Evolutionary conservation across 2,113 vertebrate genomes (phyloP), one percentile per base, ranked within the genome.

Genomic region (Leptobrachium ailaonicum): DNA sequence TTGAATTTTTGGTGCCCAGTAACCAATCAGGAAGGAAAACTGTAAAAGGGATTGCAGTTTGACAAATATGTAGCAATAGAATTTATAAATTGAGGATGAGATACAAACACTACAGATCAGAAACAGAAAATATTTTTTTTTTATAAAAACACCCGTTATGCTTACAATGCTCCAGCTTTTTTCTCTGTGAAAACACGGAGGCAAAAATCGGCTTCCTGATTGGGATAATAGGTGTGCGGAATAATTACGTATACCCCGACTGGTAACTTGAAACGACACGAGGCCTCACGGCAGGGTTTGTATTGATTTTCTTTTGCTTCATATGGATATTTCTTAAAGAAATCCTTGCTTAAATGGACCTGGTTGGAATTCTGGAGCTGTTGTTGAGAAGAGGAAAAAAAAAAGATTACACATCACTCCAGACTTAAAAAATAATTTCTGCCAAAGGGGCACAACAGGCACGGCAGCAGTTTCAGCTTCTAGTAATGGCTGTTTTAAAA

Each of bases 171-270:
- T 75, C 91, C 87, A 0, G 77, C 73, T 75, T 90, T 85, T 77
- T 91, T 94, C 88, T 94, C 92, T 0, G 91, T 91, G 86, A 94
- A 93, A 2, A 94, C 87, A 0, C 93, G 89, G 81, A 94, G 89
- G 82, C 91, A 93, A 86, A 94, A 94, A 84, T 94, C 92, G 0
- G 87, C 92, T 2, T 94, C 86, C 45, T 87, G 82, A 79, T 92
- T 80, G 0, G 93, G 84, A 0, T 92, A 89, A 9, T 88, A 94
- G 84, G 93, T 94, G 75, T 92, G 91, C 0, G 93, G 93, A 1
- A 94, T 84, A 6, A 94, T 75, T 45, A 94, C 88, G 85, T 94
- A 94, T 62, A 92, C 91, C 4, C 93, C 92, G 0, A 91, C 85
- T 0, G 91, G 89, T 78, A 94, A 83, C 47, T 87, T 89, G 87